These are phyloP conservation scores for Pocillopora verrucosa DNA, from an alignment of 64 coral and sea anemone species.

Conservation along the genomic window DNA sequence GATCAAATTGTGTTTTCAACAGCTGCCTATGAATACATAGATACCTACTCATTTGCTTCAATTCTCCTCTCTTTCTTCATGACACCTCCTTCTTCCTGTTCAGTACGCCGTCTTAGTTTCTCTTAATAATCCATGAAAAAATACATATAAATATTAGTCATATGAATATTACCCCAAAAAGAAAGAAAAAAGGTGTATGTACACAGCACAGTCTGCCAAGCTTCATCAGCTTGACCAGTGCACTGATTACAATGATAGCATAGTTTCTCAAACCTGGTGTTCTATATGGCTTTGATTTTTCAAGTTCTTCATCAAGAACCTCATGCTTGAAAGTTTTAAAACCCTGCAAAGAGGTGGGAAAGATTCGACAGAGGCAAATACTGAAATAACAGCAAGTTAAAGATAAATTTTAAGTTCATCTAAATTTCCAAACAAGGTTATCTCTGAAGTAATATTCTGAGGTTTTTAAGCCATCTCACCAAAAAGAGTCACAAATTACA, in stretches of 20 bases:
- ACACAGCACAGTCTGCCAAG: background rate
- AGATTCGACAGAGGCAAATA: background rate
- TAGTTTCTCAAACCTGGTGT: slow-evolving; percentile 58
- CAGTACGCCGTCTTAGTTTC: slow-evolving; percentile 83
- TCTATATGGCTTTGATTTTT: slow-evolving; percentile 96
- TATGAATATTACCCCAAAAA: background rate
- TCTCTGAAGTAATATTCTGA: background rate
- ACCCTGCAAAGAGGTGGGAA: slow-evolving; percentile 41
- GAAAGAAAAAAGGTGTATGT: background rate
- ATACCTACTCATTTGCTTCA: slow-evolving; percentile 93
- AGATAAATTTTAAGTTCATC: background rate
- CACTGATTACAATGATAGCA: too few relatives aligned
- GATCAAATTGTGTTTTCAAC: background rate
- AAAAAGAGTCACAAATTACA: too few relatives aligned
- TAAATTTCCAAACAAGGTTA: background rate
- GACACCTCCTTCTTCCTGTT: slow-evolving; percentile 38
- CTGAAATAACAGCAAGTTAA: background rate
- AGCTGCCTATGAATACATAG: background rate
- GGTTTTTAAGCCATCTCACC: background rate
- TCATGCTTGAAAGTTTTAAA: slow-evolving; percentile 96
- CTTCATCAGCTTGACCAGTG: too few relatives aligned
- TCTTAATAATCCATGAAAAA: slow-evolving; percentile 22
- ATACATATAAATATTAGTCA: background rate
- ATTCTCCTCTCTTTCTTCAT: slow-evolving; percentile 83
- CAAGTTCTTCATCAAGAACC: slow-evolving; percentile 83